A percentile compares a stretch with the other conserved stretches of the same genome.
These are phyloP conservation scores for Seira ritae DNA, from an alignment of 2,888 invertebrate genomes.

Conservation along the genomic window DNA sequence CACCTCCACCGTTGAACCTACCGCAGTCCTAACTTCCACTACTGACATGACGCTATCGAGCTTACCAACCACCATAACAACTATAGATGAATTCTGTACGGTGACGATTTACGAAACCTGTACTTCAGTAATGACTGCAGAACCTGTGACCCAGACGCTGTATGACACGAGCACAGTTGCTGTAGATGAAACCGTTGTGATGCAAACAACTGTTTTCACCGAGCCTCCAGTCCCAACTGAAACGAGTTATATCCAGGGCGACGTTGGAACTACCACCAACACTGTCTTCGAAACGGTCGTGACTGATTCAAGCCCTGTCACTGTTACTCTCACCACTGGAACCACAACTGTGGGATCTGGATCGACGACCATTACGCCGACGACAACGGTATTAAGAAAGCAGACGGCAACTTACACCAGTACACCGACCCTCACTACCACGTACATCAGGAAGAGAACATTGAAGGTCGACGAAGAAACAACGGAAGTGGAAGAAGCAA, in stretches of 20 bases:
- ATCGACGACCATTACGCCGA: slow-evolving; percentile 29
- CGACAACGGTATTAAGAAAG: neutral
- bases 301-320: neutral
- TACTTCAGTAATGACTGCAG: neutral
- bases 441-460: slow-evolving; percentile 13
- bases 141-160: neutral
- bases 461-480: slow-evolving; percentile 24
- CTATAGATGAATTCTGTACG: slow-evolving; percentile 7
- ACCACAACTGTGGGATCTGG: slow-evolving; percentile 26
- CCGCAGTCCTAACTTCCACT: neutral
- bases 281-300: slow-evolving; percentile 9
- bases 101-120: slow-evolving; percentile 21
- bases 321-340: slow-evolving; percentile 5
- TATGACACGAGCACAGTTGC: slow-evolving; percentile 4
- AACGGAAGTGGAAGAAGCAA: slow-evolving; percentile 6
- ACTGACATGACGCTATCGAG: neutral
- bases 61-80: slow-evolving; percentile 20
- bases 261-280: neutral
- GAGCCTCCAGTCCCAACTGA: slow-evolving; percentile 19
- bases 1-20: neutral
- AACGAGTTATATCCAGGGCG: slow-evolving; percentile 23
- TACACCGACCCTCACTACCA: neutral
- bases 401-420: slow-evolving; percentile 22
- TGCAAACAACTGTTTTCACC: slow-evolving; percentile 16
- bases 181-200: slow-evolving; percentile 20